Conservation (phyloP, 92 coral and sea anemone species). For the Porites lobata region DNA sequence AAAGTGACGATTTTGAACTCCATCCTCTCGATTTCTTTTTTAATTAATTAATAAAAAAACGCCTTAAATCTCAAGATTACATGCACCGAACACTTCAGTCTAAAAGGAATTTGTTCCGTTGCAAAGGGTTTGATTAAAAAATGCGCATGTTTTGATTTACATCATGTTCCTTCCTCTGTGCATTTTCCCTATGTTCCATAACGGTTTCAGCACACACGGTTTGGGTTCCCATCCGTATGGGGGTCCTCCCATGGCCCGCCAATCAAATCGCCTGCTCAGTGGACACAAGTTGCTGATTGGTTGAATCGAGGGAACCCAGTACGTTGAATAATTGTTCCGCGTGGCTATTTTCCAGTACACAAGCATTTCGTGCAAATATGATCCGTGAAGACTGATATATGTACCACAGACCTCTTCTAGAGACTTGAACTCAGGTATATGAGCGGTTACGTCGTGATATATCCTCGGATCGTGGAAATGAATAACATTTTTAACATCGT, state of each 20-base stretch:
- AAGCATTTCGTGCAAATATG: conserved; percentile 86
- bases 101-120: no score
- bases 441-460: conserved; percentile 83
- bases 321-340: conserved; percentile 44
- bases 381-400: conserved; percentile 89
- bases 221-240: conserved; percentile 89
- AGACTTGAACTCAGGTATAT: conserved; percentile 72
- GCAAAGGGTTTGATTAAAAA: no score
- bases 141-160: not conserved
- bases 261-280: conserved; percentile 79
- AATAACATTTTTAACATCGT: conserved; percentile 81
- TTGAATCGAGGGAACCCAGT: conserved; percentile 90
- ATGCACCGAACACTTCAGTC: not conserved
- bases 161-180: conserved; percentile 83
- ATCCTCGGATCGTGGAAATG: conserved; percentile 94
- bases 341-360: conserved; percentile 82
- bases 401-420: conserved; percentile 74
- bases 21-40: no score
- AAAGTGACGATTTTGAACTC: no score
- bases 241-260: conserved; percentile 89
- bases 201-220: conserved; percentile 75
- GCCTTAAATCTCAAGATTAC: not conserved
- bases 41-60: not conserved
- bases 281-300: conserved; percentile 81
- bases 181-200: conserved; percentile 78